Evolutionary conservation across 2,888 invertebrate genomes (phyloP), one percentile per base, ranked within the genome.

Genomic region (Diadromus collaris): DNA sequence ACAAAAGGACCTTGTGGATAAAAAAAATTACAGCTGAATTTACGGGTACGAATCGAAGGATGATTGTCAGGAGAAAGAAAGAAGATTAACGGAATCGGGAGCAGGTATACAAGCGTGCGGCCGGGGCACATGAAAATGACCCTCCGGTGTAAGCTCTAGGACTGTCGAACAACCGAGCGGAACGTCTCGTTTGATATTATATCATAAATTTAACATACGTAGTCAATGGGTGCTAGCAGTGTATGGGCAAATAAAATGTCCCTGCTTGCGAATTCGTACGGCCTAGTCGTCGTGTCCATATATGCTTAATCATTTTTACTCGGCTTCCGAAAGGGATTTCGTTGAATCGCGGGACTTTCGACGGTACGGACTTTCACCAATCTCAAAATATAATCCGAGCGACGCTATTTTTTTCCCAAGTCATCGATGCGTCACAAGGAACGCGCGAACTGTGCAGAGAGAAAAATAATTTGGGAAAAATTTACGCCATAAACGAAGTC

Each of bases 401-500:
- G 6, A 32, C 32, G 32, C 32, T 3, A 32, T 32, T 32, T 32
- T 3, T 32, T 6, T 3, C 32, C 4, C 32, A 38, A 38, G 10
- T 38, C 38, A 38, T 4, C 38, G 38, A 13, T 19, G 19, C 19
- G 6, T 46, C 46, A 2, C 51, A 21, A 51, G 21, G 13, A 24
- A n/a, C n/a, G 13, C 24, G 10, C 48, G 9, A 9, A 21, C 7
- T 7, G 16, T 6, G 2, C 27, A 10, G 16, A 29, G 10, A 16
- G 7, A 29, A n/a, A 24, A 54, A 54, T 38, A 38, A 32, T 13
- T 38, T 38, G 54, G 6, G 54, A 54, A 29, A 54, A 27, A n/a
- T 10, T n/a, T 64, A 21, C 34, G 19, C 44, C 60, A 64, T 32
- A 71, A 56, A 58, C 34, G 21, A 69, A 34, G 44, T 60, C 58